phyloP scores from a whole-genome alignment of 2,113 vertebrate species.

The Malurus cyaneus region DNA sequence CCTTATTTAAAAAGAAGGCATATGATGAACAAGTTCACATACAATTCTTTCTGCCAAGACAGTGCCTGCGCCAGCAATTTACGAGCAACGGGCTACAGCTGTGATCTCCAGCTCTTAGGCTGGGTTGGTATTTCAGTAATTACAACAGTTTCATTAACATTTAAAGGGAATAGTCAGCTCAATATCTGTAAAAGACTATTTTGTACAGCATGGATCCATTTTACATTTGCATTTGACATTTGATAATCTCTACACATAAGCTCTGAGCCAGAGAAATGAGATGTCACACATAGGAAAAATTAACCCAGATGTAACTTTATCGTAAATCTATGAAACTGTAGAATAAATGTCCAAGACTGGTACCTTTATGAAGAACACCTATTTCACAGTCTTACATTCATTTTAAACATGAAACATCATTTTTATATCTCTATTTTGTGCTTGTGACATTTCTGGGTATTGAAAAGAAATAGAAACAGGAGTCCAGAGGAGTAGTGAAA shows the following conservation, averaged over 20 bases:
- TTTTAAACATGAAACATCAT: slow-evolving; percentile 2
- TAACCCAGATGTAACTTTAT: slow-evolving; percentile 63
- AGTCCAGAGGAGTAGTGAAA: neutral
- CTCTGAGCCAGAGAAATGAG: slow-evolving; percentile 68
- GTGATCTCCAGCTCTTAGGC: slow-evolving; percentile 72
- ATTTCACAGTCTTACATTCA: neutral
- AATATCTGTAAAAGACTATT: slow-evolving; percentile 72
- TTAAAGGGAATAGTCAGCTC: slow-evolving; percentile 77
- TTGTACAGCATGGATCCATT: slow-evolving; percentile 67
- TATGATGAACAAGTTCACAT: slow-evolving; percentile 60
- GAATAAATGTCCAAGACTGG: slow-evolving; percentile 40
- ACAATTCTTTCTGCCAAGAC: slow-evolving; percentile 62
- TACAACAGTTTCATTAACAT: slow-evolving; percentile 83
- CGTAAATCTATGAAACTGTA: slow-evolving; percentile 47
- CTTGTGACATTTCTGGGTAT: neutral
- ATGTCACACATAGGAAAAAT: slow-evolving; percentile 68
- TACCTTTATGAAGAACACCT: slow-evolving; percentile 30
- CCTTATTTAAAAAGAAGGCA: slow-evolving; percentile 45
- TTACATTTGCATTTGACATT: slow-evolving; percentile 82
- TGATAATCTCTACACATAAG: slow-evolving; percentile 73
- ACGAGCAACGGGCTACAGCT: slow-evolving; percentile 76
- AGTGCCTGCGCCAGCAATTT: slow-evolving; percentile 68
- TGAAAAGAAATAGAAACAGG: neutral
- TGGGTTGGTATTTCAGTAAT: slow-evolving; percentile 81
- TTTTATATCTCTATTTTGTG: slow-evolving; percentile 44